These are phyloP conservation scores for Bos taurus DNA, from an alignment of 2,113 vertebrate species.

Conservation along the genomic window DNA sequence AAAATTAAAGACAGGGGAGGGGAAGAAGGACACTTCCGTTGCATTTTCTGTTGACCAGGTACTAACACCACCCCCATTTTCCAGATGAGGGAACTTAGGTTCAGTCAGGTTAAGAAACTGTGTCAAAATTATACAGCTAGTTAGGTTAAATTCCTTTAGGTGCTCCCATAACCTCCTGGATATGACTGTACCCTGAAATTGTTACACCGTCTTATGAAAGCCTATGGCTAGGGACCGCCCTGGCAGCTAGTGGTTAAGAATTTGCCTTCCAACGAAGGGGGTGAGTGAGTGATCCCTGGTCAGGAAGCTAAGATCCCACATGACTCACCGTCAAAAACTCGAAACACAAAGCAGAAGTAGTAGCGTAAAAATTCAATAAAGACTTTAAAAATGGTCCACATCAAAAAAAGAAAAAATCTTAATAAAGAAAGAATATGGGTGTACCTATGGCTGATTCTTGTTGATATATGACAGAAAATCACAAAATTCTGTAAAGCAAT, in stretches of 20 bases:
- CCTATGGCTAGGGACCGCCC: background rate
- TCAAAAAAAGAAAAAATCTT: background rate
- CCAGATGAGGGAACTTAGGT: background rate
- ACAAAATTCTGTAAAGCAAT: background rate
- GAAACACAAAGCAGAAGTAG: background rate
- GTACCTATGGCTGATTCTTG: background rate
- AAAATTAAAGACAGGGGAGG: background rate
- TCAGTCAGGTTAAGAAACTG: background rate
- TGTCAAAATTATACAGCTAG: background rate
- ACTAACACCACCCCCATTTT: background rate
- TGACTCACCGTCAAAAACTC: accelerated
- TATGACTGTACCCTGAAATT: background rate
- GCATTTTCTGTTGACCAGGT: background rate
- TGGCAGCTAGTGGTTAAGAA: background rate
- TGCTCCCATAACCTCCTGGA: background rate
- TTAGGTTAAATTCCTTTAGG: background rate
- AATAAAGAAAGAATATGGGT: background rate
- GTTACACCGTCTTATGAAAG: background rate
- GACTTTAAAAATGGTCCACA: background rate
- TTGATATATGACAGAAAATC: background rate
- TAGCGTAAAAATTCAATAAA: background rate
- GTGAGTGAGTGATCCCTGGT: background rate
- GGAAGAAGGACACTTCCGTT: accelerated
- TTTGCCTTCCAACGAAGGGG: background rate
- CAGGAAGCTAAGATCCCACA: background rate